Evolutionary conservation across 2,888 invertebrate species (phyloP).

Genomic region (Callyntrura guangdongensis): DNA sequence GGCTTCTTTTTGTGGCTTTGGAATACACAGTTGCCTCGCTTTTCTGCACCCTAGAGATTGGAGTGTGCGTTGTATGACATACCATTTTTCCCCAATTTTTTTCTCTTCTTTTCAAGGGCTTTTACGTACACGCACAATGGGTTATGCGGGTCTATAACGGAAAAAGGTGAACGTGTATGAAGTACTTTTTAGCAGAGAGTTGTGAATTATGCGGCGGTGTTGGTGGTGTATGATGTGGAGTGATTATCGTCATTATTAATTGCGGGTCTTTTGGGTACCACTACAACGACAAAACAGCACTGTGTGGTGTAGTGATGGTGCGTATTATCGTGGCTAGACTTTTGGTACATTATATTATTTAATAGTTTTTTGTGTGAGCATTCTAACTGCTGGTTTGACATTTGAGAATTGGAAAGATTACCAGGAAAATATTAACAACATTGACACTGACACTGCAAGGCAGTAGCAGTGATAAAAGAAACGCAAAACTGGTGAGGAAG

Average conservation of each 20-base stretch:
- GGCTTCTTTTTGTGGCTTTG: constrained; percentile 41
- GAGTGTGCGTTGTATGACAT: neutral
- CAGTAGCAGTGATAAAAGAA: neutral
- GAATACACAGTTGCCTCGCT: neutral
- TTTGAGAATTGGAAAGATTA: neutral
- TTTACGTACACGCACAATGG: neutral
- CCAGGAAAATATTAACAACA: constrained; percentile 38
- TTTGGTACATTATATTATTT: neutral
- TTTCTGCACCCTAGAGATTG: neutral
- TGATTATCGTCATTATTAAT: constrained; percentile 46
- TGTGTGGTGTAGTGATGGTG: no score
- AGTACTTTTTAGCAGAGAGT: neutral
- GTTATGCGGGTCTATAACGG: neutral
- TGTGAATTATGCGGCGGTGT: constrained; percentile 31
- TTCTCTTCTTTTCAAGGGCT: neutral
- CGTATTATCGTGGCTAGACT: no score
- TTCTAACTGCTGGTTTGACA: constrained; percentile 30
- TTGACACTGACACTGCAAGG: constrained; percentile 31
- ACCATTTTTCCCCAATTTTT: neutral
- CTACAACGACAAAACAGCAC: no score
- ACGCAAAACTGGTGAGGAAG: neutral
- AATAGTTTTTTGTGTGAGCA: neutral
- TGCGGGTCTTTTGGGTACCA: constrained; percentile 32
- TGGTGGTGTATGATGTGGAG: neutral
- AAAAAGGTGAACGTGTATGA: constrained; percentile 8